These are phyloP conservation scores for human DNA, from an alignment of 2,113 vertebrate genomes.

Conservation along the genomic window DNA sequence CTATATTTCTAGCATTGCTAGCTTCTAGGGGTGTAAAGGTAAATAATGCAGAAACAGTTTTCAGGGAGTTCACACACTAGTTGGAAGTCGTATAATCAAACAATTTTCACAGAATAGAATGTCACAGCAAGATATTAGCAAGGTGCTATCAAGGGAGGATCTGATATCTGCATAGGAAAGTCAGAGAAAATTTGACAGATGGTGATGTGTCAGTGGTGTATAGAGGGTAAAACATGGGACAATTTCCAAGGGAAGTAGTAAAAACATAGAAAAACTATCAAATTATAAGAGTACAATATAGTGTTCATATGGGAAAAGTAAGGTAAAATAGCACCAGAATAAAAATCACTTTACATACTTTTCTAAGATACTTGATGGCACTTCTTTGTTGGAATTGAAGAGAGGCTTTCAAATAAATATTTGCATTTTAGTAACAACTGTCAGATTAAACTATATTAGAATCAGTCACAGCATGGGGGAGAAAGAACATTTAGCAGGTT, in stretches of 20 bases:
- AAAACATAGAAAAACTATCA: not conserved
- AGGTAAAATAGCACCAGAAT: not conserved
- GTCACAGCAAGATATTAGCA: not conserved
- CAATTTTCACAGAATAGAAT: not conserved
- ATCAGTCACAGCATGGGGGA: not conserved
- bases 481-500: not conserved
- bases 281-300: not conserved
- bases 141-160: not conserved
- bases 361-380: not conserved
- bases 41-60: not conserved
- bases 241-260: not conserved
- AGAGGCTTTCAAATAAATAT: not conserved
- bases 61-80: not conserved
- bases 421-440: not conserved
- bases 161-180: not conserved
- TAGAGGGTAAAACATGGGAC: not conserved
- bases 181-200: not conserved
- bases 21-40: not conserved
- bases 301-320: not conserved
- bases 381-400: not conserved
- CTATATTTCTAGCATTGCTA: not conserved
- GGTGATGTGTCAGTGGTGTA: not conserved
- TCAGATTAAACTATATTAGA: not conserved
- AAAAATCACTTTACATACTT: not conserved
- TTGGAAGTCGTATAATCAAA: not conserved